These are phyloP conservation scores for Anisognathus igniventris DNA, from an alignment of 2,797 vertebrate species.

Conservation along the genomic window DNA sequence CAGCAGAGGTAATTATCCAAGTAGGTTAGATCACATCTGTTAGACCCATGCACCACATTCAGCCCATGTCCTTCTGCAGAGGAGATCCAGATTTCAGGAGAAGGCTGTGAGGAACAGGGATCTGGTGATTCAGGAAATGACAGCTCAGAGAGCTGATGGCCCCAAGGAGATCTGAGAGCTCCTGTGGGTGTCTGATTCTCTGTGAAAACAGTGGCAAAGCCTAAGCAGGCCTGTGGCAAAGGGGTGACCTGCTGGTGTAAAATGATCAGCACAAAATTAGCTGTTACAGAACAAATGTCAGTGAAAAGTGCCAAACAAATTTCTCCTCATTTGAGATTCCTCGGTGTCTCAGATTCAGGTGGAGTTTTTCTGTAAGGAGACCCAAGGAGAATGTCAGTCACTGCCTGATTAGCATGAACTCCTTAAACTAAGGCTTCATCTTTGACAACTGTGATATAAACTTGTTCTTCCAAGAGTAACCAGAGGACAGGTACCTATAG, in stretches of 20 bases:
- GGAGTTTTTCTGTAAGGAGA: constrained; percentile 41
- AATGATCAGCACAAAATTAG: not conserved
- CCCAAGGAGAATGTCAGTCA: constrained; percentile 75
- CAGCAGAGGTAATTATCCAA: not conserved
- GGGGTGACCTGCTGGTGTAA: not conserved
- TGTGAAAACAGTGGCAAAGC: not conserved
- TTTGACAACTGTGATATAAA: constrained; percentile 62
- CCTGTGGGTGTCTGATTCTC: not conserved
- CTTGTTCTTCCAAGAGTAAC: constrained; percentile 61
- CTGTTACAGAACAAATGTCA: not conserved
- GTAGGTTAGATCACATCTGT: not conserved
- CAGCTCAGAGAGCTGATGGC: not conserved
- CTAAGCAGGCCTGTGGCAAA: not conserved
- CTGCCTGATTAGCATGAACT: constrained; percentile 68
- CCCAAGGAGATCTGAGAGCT: not conserved
- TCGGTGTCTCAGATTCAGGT: not conserved
- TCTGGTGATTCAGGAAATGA: not conserved
- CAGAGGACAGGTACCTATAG: constrained; percentile 59
- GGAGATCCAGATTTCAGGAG: not conserved
- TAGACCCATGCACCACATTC: not conserved
- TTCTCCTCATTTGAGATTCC: constrained; percentile 49
- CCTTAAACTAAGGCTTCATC: constrained; percentile 56
- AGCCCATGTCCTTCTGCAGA: not conserved
- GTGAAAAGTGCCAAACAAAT: not conserved
- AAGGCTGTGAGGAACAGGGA: not conserved